Base-by-base conservation (phyloP, 2,113 vertebrate species). In the Geothlypis trichas region DNA sequence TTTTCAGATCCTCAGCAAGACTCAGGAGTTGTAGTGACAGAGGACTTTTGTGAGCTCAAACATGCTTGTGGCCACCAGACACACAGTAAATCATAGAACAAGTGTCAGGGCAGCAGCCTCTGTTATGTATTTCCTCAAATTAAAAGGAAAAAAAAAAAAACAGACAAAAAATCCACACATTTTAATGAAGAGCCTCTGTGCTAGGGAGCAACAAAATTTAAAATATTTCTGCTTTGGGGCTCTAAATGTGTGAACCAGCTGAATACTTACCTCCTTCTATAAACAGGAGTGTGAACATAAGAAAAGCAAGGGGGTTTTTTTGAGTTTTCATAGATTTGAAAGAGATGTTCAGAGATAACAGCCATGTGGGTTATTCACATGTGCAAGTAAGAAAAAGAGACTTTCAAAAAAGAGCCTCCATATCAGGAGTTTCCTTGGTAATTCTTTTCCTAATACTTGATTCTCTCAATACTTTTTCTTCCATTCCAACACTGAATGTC, bases 241-340 rank as follows among this genome's bases (percentile, higher is more conserved):
- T 93, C 24, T 65, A 57, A 69, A 73, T 58, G 51, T 37, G 11
- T n/a, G 11, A 74, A 46, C 12, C 12, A 81, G 84, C 17, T 63
- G 62, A 62, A 75, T 78, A n/a, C 4, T 72, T 55, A 31, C n/a
- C 16, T 84, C 8, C 13, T 58, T 30, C 55, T 75, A 24, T 41
- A 54, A 87, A 42, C 9, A 68, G 18, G 44, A 65, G 69, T 9
- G 33, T 71, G 33, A 89, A 71, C 13, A 28, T 69, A 72, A 65
- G 7, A 68, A 87, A 91, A 84, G 24, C 35, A 73, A 9, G 7
- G 5, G 5, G 4, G 0, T 0, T 1, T 5, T 37, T 51, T 71
- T 19, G 31, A 35, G 10, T 28, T 74, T 74, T 77, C 3, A 1
- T 71, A 5, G 67, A 24, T 89, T 52, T 68, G 11, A 87, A 84